These are phyloP conservation scores for Philopotamus ludificatus DNA, from an alignment of 1,140 invertebrate genomes.

Conservation along the genomic window DNA sequence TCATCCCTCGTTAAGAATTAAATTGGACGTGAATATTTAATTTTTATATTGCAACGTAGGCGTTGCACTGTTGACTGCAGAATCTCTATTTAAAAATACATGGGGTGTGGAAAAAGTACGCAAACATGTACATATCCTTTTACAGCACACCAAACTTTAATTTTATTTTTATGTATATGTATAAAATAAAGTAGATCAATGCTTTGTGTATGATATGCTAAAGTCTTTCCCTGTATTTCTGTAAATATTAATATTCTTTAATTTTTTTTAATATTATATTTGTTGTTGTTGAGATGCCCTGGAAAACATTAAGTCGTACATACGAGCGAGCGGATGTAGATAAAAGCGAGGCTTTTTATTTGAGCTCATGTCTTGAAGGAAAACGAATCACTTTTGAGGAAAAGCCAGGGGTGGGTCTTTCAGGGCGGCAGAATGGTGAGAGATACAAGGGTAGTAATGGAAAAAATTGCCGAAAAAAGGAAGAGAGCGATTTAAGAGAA, in stretches of 20 bases:
- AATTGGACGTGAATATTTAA: conserved; percentile 42
- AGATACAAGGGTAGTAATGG: conserved; percentile 17
- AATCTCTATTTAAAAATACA: not conserved
- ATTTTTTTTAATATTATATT: not conserved
- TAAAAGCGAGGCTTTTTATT: conserved; percentile 29
- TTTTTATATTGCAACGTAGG: conserved; percentile 28
- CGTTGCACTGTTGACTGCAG: conserved; percentile 3
- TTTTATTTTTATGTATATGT: no score
- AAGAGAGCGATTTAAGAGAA: not conserved
- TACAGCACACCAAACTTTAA: no score
- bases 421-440: not conserved
- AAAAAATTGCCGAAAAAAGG: conserved; percentile 21
- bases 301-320: conserved; percentile 16
- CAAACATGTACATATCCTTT: no score
- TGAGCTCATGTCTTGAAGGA: conserved; percentile 24
- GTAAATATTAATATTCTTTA: no score
- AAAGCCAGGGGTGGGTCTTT: not conserved
- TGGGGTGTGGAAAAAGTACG: not conserved
- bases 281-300: not conserved
- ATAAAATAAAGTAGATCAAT: no score
- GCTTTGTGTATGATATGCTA: no score
- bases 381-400: conserved; percentile 27
- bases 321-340: conserved; percentile 20
- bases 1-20: conserved; percentile 36
- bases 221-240: no score